Evolutionary conservation across 2,113 vertebrate species (phyloP).

Genomic region (Gadus chalcogrammus): DNA sequence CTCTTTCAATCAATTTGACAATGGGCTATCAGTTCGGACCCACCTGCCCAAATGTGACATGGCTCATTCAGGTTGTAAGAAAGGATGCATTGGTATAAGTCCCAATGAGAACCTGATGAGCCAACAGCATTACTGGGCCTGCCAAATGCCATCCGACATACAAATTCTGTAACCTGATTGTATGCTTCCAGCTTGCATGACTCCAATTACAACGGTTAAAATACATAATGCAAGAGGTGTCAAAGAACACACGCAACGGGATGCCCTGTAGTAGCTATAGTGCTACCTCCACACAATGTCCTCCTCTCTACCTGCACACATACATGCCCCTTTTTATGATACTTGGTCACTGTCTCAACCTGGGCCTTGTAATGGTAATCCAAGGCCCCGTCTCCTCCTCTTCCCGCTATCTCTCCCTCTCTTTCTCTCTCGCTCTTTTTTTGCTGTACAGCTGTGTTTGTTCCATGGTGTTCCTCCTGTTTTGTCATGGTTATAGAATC

Average conservation of each 20-base stretch:
- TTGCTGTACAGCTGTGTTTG: neutral
- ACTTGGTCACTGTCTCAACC: slow-evolving; percentile 59
- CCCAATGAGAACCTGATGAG: too few relatives aligned
- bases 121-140: too few relatives aligned
- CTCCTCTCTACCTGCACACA: neutral
- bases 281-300: slow-evolving; percentile 45
- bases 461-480: slow-evolving; percentile 77
- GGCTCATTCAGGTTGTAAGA: too few relatives aligned
- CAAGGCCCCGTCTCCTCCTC: slow-evolving; percentile 65
- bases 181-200: neutral
- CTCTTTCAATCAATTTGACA: neutral
- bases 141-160: too few relatives aligned
- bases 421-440: slow-evolving; percentile 46
- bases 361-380: slow-evolving; percentile 84
- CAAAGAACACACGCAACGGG: slow-evolving; percentile 40
- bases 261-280: slow-evolving; percentile 32
- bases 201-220: neutral
- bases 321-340: slow-evolving; percentile 59
- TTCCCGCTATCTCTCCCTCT: slow-evolving; percentile 56
- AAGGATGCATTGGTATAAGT: too few relatives aligned
- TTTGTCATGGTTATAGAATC: slow-evolving; percentile 90
- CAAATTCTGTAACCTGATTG: neutral
- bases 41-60: too few relatives aligned
- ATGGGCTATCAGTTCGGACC: too few relatives aligned
- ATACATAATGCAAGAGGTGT: slow-evolving; percentile 22